Conservation (phyloP, 2,888 invertebrate species). For the Ectropis crepuscularia region DNA sequence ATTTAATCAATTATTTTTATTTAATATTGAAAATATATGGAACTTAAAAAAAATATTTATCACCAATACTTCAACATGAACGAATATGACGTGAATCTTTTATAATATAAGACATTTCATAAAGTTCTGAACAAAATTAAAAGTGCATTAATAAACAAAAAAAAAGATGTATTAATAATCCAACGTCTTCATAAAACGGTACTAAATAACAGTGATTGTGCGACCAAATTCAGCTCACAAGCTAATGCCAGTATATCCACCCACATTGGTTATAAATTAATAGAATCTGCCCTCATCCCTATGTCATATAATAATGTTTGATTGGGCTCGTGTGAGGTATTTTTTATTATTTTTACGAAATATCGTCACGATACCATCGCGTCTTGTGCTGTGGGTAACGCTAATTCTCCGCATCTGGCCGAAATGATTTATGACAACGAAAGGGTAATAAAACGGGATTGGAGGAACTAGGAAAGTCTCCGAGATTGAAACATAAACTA, state of each 20-base stretch:
- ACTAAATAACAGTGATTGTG: conserved; percentile 74
- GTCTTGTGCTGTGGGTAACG: conserved; percentile 60
- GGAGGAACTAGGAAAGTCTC: neutral
- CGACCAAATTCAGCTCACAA: conserved; percentile 61
- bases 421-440: conserved; percentile 67
- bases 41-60: too few relatives aligned
- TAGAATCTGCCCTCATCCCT: conserved; percentile 80
- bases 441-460: conserved; percentile 3
- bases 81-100: too few relatives aligned
- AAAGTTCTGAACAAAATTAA: conserved; percentile 1
- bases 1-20: too few relatives aligned
- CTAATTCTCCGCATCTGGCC: conserved; percentile 71
- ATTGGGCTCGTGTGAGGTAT: conserved; percentile 82
- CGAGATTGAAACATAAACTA: neutral
- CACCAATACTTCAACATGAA: too few relatives aligned
- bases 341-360: conserved; percentile 77
- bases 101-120: too few relatives aligned
- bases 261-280: conserved; percentile 85
- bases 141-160: conserved; percentile 41
- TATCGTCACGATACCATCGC: conserved; percentile 59
- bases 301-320: conserved; percentile 80
- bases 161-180: conserved; percentile 41
- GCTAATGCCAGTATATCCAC: conserved; percentile 82
- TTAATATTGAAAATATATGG: too few relatives aligned
- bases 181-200: conserved; percentile 70